phyloP scores from a whole-genome alignment of 2,888 invertebrate genomes.

The Calliphora vomitoria region DNA sequence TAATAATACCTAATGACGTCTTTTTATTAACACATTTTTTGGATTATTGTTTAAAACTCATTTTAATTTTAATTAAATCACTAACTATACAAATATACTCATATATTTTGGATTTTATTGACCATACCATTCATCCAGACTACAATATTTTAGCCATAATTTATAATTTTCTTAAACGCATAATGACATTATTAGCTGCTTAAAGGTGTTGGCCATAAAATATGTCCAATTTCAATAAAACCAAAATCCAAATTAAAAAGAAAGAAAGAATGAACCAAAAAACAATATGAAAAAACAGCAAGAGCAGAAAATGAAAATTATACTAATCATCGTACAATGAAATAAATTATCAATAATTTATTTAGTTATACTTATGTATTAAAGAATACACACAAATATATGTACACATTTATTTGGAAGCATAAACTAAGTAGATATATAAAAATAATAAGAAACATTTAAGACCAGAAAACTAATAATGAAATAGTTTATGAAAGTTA shows the following conservation, averaged over 20 bases:
- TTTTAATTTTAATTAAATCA: slow-evolving; percentile 64
- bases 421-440: not conserved
- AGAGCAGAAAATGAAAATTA: slow-evolving; percentile 74
- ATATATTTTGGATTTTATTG: not conserved
- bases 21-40: slow-evolving; percentile 57
- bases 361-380: slow-evolving; percentile 55
- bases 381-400: not conserved
- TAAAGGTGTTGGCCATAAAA: slow-evolving; percentile 68
- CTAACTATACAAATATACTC: slow-evolving; percentile 40
- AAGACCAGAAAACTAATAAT: slow-evolving; percentile 43
- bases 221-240: slow-evolving; percentile 68
- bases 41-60: slow-evolving; percentile 38
- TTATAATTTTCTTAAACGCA: slow-evolving; percentile 50
- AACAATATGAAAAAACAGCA: slow-evolving; percentile 70
- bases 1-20: slow-evolving; percentile 45
- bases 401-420: not conserved
- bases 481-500: slow-evolving; percentile 60
- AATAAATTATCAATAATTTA: slow-evolving; percentile 81
- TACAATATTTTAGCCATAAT: slow-evolving; percentile 44
- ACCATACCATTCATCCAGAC: not conserved
- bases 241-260: slow-evolving; percentile 48
- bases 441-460: slow-evolving; percentile 24
- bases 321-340: slow-evolving; percentile 81
- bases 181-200: slow-evolving; percentile 46
- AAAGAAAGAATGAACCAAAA: slow-evolving; percentile 61